These are phyloP conservation scores for Ammospiza nelsoni DNA, from an alignment of 2,113 vertebrate species.

Conservation along the genomic window DNA sequence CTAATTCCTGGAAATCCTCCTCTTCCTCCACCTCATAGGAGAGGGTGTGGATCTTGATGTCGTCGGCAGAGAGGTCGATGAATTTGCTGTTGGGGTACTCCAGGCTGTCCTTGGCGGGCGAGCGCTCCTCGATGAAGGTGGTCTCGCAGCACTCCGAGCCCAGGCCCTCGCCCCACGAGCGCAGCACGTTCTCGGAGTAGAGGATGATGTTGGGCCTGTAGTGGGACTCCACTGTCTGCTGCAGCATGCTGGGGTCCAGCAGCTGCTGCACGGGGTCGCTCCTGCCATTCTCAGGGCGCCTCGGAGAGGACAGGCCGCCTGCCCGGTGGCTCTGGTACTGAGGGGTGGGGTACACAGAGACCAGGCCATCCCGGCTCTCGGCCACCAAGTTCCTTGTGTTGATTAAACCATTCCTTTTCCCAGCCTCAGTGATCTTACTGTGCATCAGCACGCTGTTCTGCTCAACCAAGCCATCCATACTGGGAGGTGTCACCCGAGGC, in stretches of 20 bases:
- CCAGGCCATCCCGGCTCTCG: constrained; percentile 81
- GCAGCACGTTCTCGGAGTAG: constrained; percentile 84
- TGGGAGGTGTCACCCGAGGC: background rate
- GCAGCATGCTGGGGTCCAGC: constrained; percentile 86
- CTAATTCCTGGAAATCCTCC: constrained; percentile 91
- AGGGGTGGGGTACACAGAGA: constrained; percentile 84
- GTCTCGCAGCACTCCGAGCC: constrained; percentile 89
- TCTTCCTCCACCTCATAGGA: constrained; percentile 91
- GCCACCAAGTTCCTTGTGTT: constrained; percentile 84
- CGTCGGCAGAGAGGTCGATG: constrained; percentile 83
- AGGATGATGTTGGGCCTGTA: constrained; percentile 86
- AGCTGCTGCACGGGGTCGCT: constrained; percentile 81
- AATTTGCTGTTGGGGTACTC: constrained; percentile 84
- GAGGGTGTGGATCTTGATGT: constrained; percentile 89
- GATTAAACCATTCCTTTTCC: constrained; percentile 87
- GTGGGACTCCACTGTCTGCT: constrained; percentile 79
- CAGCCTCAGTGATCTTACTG: constrained; percentile 66
- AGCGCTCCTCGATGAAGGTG: constrained; percentile 89
- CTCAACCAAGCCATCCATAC: constrained; percentile 77
- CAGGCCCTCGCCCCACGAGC: constrained; percentile 81
- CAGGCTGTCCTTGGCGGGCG: constrained; percentile 81
- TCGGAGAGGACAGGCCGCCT: constrained; percentile 55
- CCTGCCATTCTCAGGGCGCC: constrained; percentile 53
- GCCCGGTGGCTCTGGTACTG: constrained; percentile 81
- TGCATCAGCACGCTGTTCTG: constrained; percentile 68